Conservation (phyloP, 2,113 vertebrate genomes). For the Grantiella picta region DNA sequence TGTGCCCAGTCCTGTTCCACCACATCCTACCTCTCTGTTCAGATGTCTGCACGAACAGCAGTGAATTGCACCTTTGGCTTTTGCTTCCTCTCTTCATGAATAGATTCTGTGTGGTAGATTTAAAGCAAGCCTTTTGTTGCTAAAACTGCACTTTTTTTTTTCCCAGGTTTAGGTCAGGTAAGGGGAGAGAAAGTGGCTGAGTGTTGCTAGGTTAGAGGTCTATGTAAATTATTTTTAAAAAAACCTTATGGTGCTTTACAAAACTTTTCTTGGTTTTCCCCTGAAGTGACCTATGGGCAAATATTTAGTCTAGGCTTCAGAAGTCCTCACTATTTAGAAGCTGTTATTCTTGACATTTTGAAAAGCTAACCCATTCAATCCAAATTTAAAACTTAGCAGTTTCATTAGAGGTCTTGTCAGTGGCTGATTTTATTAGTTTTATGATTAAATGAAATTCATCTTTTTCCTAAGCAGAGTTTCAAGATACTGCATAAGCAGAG, state of each 20-base stretch:
- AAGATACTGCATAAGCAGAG: not conserved
- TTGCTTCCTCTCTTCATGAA: not conserved
- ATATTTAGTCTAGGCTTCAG: constrained; percentile 14
- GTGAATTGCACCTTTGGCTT: not conserved
- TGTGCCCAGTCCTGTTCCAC: not conserved
- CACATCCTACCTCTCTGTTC: not conserved
- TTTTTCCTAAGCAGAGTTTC: constrained; percentile 10
- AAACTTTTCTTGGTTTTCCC: not conserved
- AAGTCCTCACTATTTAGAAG: not conserved
- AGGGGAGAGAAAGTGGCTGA: not conserved
- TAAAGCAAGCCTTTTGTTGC: not conserved
- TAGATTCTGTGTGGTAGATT: not conserved
- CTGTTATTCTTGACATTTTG: not conserved
- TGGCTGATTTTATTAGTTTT: constrained; percentile 11
- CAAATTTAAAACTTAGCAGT: not conserved
- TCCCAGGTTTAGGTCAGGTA: not conserved
- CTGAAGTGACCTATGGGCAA: not conserved
- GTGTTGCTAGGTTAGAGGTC: not conserved
- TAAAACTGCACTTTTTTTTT: not conserved
- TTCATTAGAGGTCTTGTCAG: not conserved
- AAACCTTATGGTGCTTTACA: not conserved
- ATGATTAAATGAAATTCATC: constrained; percentile 22
- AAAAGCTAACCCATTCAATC: not conserved
- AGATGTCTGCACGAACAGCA: not conserved
- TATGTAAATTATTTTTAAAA: not conserved